Evolutionary conservation across 2,797 vertebrate species (phyloP), one percentile per base, ranked within the genome.

Genomic region (Decapterus maruadsi): DNA sequence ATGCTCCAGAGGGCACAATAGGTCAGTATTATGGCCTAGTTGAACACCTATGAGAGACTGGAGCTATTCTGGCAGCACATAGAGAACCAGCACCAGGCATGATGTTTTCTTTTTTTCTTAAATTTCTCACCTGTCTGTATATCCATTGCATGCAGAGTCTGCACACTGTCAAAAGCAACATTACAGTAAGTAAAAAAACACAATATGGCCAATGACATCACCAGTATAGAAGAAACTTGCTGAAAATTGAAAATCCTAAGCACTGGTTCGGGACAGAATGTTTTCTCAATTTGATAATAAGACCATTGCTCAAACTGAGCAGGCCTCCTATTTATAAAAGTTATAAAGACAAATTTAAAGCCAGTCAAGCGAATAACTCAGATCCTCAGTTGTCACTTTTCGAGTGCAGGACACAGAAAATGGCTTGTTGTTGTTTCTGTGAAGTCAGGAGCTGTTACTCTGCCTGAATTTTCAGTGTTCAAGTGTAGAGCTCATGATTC

Each of bases 371-470:
- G 56, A 19, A 4, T 56, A 12, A 56, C 48, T 61, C 53, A 29
- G 22, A 29, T 68, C 34, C 34, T 76, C 42, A 31, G 13, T 16
- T 38, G 20, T 60, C 45, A 74, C 29, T 57, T 22, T 71, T 74
- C 2, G 29, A 19, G n/a, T 50, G 31, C 16, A 60, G 16, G 16
- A 19, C 9, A 13, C n/a, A 26, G n/a, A 42, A 48, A 53, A 45
- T 22, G 7, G 8, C 20, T 59, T 60, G 46, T 76, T 64, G 53
- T 46, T 62, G 55, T 63, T 74, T 22, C 38, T 62, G 62, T 73
- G 10, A 65, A 36, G 14, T 68, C 66, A n/a, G 46, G 7, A 56
- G 38, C 46, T 13, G 19, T 8, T 68, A 14, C 45, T 59, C 26
- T 51, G 54, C 16, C 14, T 58, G 40, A 72, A 48, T 10, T 58